Base-by-base conservation (phyloP, 2,113 vertebrate species). In the Geococcyx californianus region DNA sequence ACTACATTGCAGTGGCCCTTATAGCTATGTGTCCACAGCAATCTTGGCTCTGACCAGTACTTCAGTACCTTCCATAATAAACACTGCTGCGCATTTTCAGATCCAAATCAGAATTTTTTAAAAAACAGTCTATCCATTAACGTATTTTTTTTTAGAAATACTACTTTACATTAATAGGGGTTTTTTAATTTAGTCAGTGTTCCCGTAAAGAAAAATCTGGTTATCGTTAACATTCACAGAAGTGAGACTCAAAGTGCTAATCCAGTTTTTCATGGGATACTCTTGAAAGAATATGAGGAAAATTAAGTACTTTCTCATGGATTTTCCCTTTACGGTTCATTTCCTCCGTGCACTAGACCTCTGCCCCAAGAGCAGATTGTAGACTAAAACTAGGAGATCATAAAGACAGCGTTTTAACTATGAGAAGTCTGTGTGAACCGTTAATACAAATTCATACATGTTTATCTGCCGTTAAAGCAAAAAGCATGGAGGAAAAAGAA, bases 141-240 rank as follows among this genome's bases (percentile, higher is more conserved):
- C 73, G 28, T 64, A 54, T n/a, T 88, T 44, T 51, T n/a, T 92
- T 95, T 94, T 68, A 86, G 72, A 90, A 86, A 90, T 88, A 60
- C 21, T 88, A 0, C 49, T 93, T 68, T 81, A 44, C 51, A 9
- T 81, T 72, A 76, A 56, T 49, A 79, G 51, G 49, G 29, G 49
- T 67, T 42, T 90, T 83, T 60, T 59, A 70, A 36, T 54, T 87
- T 93, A 60, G 68, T 79, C 42, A 10, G 4, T 33, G 54, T 74
- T 88, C 87, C 92, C 2, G 0, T 93, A 82, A 90, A 88, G 84
- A 29, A 55, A 42, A 78, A 58, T 77, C 40, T 4, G 1, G 56
- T 75, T 15, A 10, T 70, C 45, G 16, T 93, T 82, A 64, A 63
- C 38, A 6, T 73, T 68, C 62, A 73, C 19, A 62, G 56, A 59